Evolutionary conservation across 2,113 vertebrate species (phyloP), one percentile per base, ranked within the genome.

Genomic region (Aphyosemion australe): DNA sequence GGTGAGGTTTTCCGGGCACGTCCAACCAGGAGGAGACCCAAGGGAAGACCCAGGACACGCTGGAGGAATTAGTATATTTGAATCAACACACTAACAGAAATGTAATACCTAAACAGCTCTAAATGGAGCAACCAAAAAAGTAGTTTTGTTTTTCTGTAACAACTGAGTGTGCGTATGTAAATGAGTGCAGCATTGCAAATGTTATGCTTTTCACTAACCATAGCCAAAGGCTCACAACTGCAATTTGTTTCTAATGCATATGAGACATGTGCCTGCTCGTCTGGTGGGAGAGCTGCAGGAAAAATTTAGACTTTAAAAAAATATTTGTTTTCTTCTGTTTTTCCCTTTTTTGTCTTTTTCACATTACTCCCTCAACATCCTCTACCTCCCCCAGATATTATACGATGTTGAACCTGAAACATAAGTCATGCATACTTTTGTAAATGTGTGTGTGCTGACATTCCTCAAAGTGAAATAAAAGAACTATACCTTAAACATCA

Each of bases 321-420:
- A 37, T 5, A 5, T 37, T 37, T 37, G 34, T 9, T 9, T 32
- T 31, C n/a, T n/a, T 34, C 1, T 59, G n/a, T 20, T 32, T 55
- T 7, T 31, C 12, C 12, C 12, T 26, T 59, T 39, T 41, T 39
- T 41, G 11, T 12, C 15, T 56, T 20, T 56, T 56, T 12, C 2
- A 32, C 26, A 61, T 34, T 18, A 69, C 54, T 81, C 73, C 49
- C 54, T 21, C 55, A 56, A 69, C 20, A 68, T 46, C 48, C 12
- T 60, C 39, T 6, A 52, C 34, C 7, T 6, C 26, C 64, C 15
- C 48, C 2, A 57, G 59, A 47, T 31, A 26, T 65, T 63, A 55
- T 11, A 57, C n/a, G n/a, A n/a, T 7, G 6, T 26, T 74, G 49
- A 71, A 79, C 45, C 66, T 12, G 46, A 80, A 18, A 75, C 65